Evolutionary conservation across 2,888 invertebrate genomes (phyloP), one percentile per base, ranked within the genome.

Genomic region (Automeris io): DNA sequence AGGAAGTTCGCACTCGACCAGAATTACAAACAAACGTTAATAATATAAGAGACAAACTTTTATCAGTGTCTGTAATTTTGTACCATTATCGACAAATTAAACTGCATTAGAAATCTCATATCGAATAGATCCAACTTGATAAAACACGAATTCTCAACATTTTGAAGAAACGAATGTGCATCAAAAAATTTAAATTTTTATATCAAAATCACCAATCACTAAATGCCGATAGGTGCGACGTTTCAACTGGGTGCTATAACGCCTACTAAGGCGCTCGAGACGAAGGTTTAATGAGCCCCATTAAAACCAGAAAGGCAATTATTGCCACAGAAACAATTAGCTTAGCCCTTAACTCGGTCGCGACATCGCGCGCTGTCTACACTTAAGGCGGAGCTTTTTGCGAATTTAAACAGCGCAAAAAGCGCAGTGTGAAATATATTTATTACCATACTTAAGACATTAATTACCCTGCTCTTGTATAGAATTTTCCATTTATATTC

Each of bases 261-360:
- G 23, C 37, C 37, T 23, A 31, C 22, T 37, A 37, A 8, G 32
- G 37, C 13, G 5, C 9, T 7, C 22, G 7, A 22, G 37, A 9
- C 22, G 34, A 19, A 18, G 19, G 31, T 16, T 21, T 40, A 36
- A 40, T 40, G 33, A 19, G 16, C 21, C 18, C 40, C 26, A 36
- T 40, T 39, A 42, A 35, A 39, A 39, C 45, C 43, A 13, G 5
- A 43, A 49, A 43, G 49, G 49, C 19, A 31, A 46, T 49, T 45
- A 49, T 43, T 43, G 49, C 42, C 40, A 29, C 35, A 39, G 43
- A 40, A 46, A 49, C 46, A 49, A 49, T 49, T 49, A 46, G 49
- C 41, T 41, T 42, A 13, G 33, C 23, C 40, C 22, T 23, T 37
- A 34, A 24, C 25, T 26, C 35, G 29, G 36, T 22, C 32, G 33